phyloP scores from a whole-genome alignment of 2,888 invertebrate genomes.

The Tipula lateralis region DNA sequence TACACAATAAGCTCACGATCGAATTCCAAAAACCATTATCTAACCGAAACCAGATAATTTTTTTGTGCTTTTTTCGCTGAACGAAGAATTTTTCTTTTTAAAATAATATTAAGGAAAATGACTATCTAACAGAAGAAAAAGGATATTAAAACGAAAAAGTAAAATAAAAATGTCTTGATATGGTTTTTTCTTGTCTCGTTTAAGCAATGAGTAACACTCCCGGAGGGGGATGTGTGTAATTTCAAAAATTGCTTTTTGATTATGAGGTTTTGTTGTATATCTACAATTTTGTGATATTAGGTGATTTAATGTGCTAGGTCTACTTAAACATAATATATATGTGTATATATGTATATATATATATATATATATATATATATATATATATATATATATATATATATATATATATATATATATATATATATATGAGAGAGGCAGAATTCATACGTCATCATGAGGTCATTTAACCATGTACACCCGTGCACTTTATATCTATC shows the following conservation, averaged over 20 bases:
- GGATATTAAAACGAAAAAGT: not conserved
- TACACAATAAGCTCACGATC: conserved; percentile 11
- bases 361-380: not conserved
- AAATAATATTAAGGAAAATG: conserved; percentile 15
- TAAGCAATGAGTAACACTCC: not conserved
- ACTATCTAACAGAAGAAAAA: not conserved
- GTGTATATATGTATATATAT: not conserved
- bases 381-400: too few relatives aligned
- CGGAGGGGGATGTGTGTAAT: not conserved
- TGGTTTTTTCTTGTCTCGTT: not conserved
- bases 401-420: not conserved
- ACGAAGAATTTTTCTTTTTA: not conserved
- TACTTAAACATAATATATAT: not conserved
- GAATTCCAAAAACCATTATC: conserved; percentile 19
- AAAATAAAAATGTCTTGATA: not conserved
- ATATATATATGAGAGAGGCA: not conserved
- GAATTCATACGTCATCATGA: not conserved
- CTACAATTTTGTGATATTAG: too few relatives aligned
- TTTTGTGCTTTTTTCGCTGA: not conserved
- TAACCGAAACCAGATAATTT: conserved; percentile 19
- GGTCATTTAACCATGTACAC: not conserved
- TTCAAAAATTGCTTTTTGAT: conserved; percentile 11
- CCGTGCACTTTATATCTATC: not conserved
- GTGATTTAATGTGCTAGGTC: not conserved
- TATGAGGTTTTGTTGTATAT: not conserved